Evolutionary conservation across 2,888 invertebrate genomes (phyloP), one percentile per base, ranked within the genome.

Genomic region (Pristionchus japonicus): DNA sequence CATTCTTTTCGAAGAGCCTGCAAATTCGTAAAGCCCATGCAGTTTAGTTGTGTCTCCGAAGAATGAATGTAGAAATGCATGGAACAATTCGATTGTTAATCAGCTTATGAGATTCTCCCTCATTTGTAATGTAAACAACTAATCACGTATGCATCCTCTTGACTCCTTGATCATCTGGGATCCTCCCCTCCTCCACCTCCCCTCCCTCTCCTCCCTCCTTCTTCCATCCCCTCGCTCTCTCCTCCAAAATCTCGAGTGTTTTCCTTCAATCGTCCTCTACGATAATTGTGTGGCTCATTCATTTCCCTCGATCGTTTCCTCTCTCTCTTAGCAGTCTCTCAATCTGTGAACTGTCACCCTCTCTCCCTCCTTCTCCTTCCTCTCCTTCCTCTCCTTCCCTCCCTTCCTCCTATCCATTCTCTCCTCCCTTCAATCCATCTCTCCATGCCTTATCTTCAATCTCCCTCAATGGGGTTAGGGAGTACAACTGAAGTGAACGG

Each of bases 111-210:
- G 67, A 31, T n/a, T 31, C 70, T 37, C 27, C 17, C 27, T 70
- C 70, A 70, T 37, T 70, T 37, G n/a, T 34, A 70, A 70, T 70
- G 31, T 70, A 70, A 70, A 70, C 70, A 70, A 70, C 70, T 70
- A 70, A 70, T 70, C 70, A 70, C 37, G 70, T 70, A 70, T 70
- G 70, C 70, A 70, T 70, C 37, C 70, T 70, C 70, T 47, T 80
- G 77, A 47, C 77, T 80, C 77, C n/a, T n/a, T n/a, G n/a, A 27
- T 80, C 47, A 47, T n/a, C 27, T 20, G 23, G 34, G 4, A 37
- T 40, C 64, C 40, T 43, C 43, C 86, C 17, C 67, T 31, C 37
- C 34, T 34, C 67, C 40, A 11, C 43, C 84, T 84, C 20, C n/a
- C 61, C 37, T 17, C 43, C 37, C n/a, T 15, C n/a, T 52, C 11